phyloP scores from a whole-genome alignment of 1,140 invertebrate species.

The Lordiphosa mommai region DNA sequence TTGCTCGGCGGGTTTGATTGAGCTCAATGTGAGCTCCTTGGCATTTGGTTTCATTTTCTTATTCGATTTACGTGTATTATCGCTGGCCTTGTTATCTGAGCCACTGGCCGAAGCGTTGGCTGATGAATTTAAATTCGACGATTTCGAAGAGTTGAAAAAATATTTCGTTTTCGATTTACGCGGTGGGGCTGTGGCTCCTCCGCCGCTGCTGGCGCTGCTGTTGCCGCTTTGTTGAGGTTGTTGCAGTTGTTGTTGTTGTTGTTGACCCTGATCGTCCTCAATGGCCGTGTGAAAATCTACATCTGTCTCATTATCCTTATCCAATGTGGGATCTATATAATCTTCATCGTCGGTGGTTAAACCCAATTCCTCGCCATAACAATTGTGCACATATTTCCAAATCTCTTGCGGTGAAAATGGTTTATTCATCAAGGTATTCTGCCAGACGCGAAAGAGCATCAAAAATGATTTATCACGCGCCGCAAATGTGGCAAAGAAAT shows the following conservation, averaged over 20 bases:
- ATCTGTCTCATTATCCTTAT: conserved; percentile 56
- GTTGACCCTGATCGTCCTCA: conserved; percentile 55
- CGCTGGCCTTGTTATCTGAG: conserved; percentile 61
- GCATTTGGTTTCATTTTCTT: conserved; percentile 74
- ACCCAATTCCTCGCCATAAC: conserved; percentile 95
- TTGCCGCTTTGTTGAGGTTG: conserved; percentile 55
- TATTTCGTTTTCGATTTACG: conserved; percentile 71
- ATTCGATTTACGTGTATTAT: conserved; percentile 57
- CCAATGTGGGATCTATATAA: conserved; percentile 82
- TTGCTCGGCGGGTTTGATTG: conserved; percentile 61
- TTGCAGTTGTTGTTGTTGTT: conserved; percentile 19
- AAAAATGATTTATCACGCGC: conserved; percentile 95
- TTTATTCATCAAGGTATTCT: conserved; percentile 95
- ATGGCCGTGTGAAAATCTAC: conserved; percentile 61
- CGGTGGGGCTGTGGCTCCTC: conserved; percentile 33
- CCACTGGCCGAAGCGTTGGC: conserved; percentile 70
- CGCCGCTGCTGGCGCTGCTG: conserved; percentile 66
- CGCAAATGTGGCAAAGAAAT: conserved; percentile 96
- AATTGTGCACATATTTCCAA: conserved; percentile 92
- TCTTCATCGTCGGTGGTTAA: conserved; percentile 96
- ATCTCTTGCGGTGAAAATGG: conserved; percentile 92
- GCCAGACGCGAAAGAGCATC: conserved; percentile 97
- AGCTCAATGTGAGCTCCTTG: conserved; percentile 71
- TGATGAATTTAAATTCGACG: conserved; percentile 54
- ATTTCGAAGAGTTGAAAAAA: conserved; percentile 66